Evolutionary conservation across 2,113 vertebrate genomes (phyloP).

Genomic region (Pseudorhombus dupliciocellatus): DNA sequence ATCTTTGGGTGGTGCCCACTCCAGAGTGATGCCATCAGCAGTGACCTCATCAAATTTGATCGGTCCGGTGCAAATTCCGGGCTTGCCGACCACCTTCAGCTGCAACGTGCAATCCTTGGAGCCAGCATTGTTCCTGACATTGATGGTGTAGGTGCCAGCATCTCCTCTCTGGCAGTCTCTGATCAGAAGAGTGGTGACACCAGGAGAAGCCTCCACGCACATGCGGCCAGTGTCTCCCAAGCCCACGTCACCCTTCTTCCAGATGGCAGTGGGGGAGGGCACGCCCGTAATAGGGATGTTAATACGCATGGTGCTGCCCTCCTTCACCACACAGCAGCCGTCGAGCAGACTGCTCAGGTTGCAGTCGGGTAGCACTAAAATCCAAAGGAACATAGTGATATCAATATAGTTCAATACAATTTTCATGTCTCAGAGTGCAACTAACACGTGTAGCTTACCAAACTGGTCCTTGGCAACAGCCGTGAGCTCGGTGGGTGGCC

Average conservation of each 20-base stretch:
- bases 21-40: constrained; percentile 92
- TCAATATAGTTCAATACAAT: background rate
- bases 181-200: constrained; percentile 89
- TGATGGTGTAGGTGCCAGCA: constrained; percentile 90
- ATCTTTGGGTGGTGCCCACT: constrained; percentile 93
- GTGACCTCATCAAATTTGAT: constrained; percentile 97
- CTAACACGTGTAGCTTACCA: constrained; percentile 79
- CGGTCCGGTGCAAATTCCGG: constrained; percentile 94
- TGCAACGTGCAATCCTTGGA: constrained; percentile 90
- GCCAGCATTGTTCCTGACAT: constrained; percentile 87
- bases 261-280: constrained; percentile 86
- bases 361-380: constrained; percentile 89
- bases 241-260: constrained; percentile 90
- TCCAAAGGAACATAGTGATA: background rate
- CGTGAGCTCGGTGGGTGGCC: constrained; percentile 88
- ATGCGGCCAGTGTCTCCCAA: constrained; percentile 89
- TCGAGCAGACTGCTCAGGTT: constrained; percentile 91
- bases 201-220: constrained; percentile 87
- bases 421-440: background rate
- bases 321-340: constrained; percentile 88
- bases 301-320: constrained; percentile 91
- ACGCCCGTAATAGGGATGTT: constrained; percentile 91
- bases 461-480: constrained; percentile 92
- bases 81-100: constrained; percentile 95
- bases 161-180: constrained; percentile 93